Base-by-base conservation (phyloP, 1,140 invertebrate genomes). In the Heliconius melpomene region DNA sequence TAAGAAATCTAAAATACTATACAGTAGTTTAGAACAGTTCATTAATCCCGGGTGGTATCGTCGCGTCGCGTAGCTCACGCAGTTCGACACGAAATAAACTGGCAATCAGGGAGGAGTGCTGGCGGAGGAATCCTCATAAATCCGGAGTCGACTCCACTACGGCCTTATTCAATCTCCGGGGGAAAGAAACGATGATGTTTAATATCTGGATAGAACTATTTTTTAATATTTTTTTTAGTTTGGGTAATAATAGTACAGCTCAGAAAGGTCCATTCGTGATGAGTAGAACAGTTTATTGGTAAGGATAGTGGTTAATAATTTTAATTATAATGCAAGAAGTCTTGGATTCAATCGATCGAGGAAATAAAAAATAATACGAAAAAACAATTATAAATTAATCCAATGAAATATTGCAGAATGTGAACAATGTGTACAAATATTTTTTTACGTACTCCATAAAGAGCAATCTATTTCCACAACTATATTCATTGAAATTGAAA, bases 41-140 rank as follows among this genome's bases (percentile, higher is more conserved):
- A 85, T 83, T 85, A 82, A 81, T 79, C 81, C 74, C 57, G 72
- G 75, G 71, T 79, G 78, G 79, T 85, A 78, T 66, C 73, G 50
- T 78, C 40, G 60, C 54, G 74, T 79, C 80, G 78, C 32, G 81
- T 70, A 83, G 86, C 84, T 86, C 87, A 92, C 91, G 90, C 91
- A 91, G 88, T 91, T 90, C 89, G 90, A 91, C 90, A 88, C 87
- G 83, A 91, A 92, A 92, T 92, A 93, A 91, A 93, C 91, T 88
- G 88, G 89, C 91, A 93, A 93, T 93, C 90, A 90, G 86, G 85
- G 83, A 86, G 87, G 84, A 91, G 90, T 91, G 91, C 90, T 85
- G 83, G 89, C 89, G 86, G 85, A 82, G 87, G 91, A 92, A 91
- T 91, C 92, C 91, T 89, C 91, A 91, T 93, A 93, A 93, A 93